These are phyloP conservation scores for Elephantulus edwardii DNA, from an alignment of 2,113 vertebrate genomes.

Conservation along the genomic window DNA sequence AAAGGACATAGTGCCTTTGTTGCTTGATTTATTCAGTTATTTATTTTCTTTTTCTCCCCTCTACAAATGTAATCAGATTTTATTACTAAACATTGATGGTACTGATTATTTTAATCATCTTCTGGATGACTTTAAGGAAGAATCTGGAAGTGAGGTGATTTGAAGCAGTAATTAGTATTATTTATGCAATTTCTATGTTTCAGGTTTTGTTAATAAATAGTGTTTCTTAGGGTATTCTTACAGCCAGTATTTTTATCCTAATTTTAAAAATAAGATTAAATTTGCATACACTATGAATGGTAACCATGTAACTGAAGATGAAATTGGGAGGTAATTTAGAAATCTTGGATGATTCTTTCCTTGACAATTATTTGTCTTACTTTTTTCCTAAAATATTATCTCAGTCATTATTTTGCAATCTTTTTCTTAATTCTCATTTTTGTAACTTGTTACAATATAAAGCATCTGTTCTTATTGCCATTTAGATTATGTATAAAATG, in stretches of 20 bases:
- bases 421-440: not conserved
- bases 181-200: not conserved
- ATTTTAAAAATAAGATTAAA: not conserved
- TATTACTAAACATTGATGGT: not conserved
- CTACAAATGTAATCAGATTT: not conserved
- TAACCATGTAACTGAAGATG: not conserved
- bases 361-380: not conserved
- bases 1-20: not conserved
- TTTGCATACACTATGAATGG: not conserved
- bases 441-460: not conserved
- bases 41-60: too few relatives aligned
- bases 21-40: not conserved
- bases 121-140: slow-evolving; percentile 9
- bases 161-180: slow-evolving; percentile 2
- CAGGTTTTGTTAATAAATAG: not conserved
- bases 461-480: not conserved
- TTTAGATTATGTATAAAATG: not conserved
- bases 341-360: not conserved
- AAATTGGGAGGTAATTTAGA: not conserved
- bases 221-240: not conserved
- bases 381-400: not conserved
- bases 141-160: not conserved
- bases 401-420: not conserved
- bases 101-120: not conserved
- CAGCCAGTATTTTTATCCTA: not conserved